Conservation (phyloP, 2,113 vertebrate genomes). For the Bos taurus region ARS-UCD2.0 NC_037339.1:57457501-57458000, state of each 20-base stretch:
- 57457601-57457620: neutral
- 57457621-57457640: neutral
- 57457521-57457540: neutral
- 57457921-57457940: neutral
- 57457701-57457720: neutral
- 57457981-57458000: neutral
- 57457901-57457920: neutral
- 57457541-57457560: neutral
- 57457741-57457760: neutral
- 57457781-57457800: neutral
- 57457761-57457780: neutral
- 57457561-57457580: neutral
- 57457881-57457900: neutral
- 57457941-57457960: neutral
- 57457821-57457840: neutral
- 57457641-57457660: neutral
- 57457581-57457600: neutral
- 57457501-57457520: fast-evolving
- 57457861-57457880: neutral
- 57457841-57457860: neutral
- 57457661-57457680: neutral
- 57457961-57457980: neutral
- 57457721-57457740: neutral
- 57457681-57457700: neutral
- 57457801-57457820: neutral